A percentile compares a stretch with the other conserved stretches of the same genome.
These are phyloP conservation scores for Cephus cinctus DNA, from an alignment of 1,140 invertebrate species.

Conservation along the genomic window DNA sequence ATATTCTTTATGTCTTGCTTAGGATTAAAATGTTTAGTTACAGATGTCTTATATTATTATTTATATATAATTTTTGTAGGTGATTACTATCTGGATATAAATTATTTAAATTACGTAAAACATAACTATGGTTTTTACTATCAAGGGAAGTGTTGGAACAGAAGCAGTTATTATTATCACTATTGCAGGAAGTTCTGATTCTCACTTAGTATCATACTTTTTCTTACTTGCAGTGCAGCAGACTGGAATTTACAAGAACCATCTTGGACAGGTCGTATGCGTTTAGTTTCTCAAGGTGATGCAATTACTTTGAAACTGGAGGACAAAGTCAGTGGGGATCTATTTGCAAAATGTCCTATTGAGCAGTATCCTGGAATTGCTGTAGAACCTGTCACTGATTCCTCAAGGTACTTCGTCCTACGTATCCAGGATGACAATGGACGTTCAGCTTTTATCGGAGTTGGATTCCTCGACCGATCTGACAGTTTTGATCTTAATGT, in stretches of 20 bases:
- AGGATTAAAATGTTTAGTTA: too few relatives aligned
- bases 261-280: slow-evolving; percentile 94
- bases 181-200: slow-evolving; percentile 12
- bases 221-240: slow-evolving; percentile 80
- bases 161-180: too few relatives aligned
- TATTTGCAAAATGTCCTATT: slow-evolving; percentile 99
- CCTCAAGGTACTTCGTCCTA: slow-evolving; percentile 97
- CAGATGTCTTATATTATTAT: too few relatives aligned
- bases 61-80: too few relatives aligned
- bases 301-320: slow-evolving; percentile 89
- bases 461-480: slow-evolving; percentile 95
- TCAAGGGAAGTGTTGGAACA: too few relatives aligned
- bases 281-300: slow-evolving; percentile 85
- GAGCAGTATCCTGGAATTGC: slow-evolving; percentile 93
- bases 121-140: too few relatives aligned
- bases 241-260: slow-evolving; percentile 97
- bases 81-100: too few relatives aligned
- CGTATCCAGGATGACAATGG: slow-evolving; percentile 94
- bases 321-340: slow-evolving; percentile 89
- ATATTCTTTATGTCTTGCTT: too few relatives aligned
- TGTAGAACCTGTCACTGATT: slow-evolving; percentile 95
- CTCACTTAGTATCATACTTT: slow-evolving; percentile 15
- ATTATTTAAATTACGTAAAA: too few relatives aligned
- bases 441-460: slow-evolving; percentile 93
- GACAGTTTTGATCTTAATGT: slow-evolving; percentile 99